phyloP scores from a whole-genome alignment of 2,797 vertebrate species.

The Antrozous pallidus region DNA sequence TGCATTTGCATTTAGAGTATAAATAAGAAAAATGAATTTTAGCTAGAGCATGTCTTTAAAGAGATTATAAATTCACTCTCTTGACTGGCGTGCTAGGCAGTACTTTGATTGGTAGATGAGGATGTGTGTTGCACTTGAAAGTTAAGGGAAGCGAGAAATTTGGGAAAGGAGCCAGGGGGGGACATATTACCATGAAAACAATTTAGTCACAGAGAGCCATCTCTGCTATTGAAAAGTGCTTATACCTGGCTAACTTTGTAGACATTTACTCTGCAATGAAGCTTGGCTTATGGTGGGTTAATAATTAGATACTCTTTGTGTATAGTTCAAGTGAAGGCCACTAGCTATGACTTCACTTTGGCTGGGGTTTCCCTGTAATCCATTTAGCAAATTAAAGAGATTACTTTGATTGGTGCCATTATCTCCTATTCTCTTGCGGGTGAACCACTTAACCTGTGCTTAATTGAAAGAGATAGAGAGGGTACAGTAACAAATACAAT shows the following conservation, averaged over 20 bases:
- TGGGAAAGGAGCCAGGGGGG: constrained; percentile 49
- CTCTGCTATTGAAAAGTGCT: constrained; percentile 18
- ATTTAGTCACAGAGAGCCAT: constrained; percentile 39
- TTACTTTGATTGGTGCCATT: constrained; percentile 91
- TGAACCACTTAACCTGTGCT: constrained; percentile 92
- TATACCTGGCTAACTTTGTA: constrained; percentile 35
- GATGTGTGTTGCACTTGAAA: constrained; percentile 66
- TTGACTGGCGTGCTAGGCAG: constrained; percentile 68
- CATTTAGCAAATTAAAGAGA: constrained; percentile 92
- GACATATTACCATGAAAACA: constrained; percentile 60
- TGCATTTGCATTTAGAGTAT: constrained; percentile 85
- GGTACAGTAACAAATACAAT: constrained; percentile 91
- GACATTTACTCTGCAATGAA: constrained; percentile 69
- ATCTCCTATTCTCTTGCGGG: constrained; percentile 89
- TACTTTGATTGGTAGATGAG: constrained; percentile 74
- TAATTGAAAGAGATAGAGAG: constrained; percentile 92
- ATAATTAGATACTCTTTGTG: constrained; percentile 86
- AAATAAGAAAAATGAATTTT: constrained; percentile 84
- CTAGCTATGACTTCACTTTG: constrained; percentile 90
- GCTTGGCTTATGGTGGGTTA: constrained; percentile 85
- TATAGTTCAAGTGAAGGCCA: constrained; percentile 90
- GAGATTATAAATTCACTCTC: constrained; percentile 81
- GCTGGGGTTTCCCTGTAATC: constrained; percentile 90
- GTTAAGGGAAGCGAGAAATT: neutral
- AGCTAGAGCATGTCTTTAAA: constrained; percentile 77